Evolutionary conservation across 2,113 vertebrate genomes (phyloP).

Genomic region (Empidonax alnorum): DNA sequence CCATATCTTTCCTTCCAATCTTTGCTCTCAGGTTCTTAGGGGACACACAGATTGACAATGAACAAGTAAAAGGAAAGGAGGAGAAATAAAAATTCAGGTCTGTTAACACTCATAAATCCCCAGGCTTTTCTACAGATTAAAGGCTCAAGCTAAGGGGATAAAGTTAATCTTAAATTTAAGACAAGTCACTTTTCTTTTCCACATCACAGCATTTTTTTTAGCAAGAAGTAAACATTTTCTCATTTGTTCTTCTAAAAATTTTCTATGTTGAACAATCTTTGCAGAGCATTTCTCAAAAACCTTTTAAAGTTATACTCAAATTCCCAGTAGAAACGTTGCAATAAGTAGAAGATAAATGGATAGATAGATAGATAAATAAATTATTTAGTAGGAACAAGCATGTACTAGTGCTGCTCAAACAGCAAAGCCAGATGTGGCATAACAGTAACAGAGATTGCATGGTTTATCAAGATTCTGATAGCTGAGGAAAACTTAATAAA

Average conservation of each 20-base stretch:
- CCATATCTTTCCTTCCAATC: constrained; percentile 24
- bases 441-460: background rate
- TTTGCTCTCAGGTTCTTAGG: constrained; percentile 35
- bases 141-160: constrained; percentile 52
- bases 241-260: background rate
- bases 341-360: background rate
- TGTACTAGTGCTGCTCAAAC: background rate
- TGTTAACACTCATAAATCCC: constrained; percentile 63
- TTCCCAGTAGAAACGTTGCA: background rate
- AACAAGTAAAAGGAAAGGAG: constrained; percentile 39
- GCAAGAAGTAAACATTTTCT: constrained; percentile 29
- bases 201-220: constrained; percentile 16
- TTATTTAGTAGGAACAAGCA: background rate
- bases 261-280: background rate
- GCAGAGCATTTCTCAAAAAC: background rate
- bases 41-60: constrained; percentile 37
- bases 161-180: constrained; percentile 66
- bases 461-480: background rate
- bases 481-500: background rate
- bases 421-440: background rate
- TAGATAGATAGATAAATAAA: background rate
- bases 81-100: constrained; percentile 55
- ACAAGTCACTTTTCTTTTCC: constrained; percentile 55
- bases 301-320: background rate
- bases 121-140: constrained; percentile 70